A percentile compares a stretch with the other conserved stretches of the same genome.
These are phyloP conservation scores for Forbesichthys papilliferus DNA, from an alignment of 2,113 vertebrate genomes.

Conservation along the genomic window DNA sequence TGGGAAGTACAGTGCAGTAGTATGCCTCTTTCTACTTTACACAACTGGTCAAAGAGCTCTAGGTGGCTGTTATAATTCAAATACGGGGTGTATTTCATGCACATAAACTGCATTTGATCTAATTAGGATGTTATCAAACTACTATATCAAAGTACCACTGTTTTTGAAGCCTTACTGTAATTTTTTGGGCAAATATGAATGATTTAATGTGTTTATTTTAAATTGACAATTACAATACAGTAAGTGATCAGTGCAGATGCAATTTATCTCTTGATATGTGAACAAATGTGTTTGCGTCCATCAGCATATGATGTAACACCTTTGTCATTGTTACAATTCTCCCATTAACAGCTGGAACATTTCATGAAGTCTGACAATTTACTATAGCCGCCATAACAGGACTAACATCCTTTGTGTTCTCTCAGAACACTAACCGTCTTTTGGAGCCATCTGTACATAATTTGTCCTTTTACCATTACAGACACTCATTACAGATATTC, in stretches of 20 bases:
- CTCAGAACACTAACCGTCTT: slow-evolving; percentile 2
- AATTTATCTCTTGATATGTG: slow-evolving; percentile 5
- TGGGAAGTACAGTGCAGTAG: no score
- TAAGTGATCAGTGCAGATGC: slow-evolving; percentile 16
- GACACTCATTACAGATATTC: background rate
- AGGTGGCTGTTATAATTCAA: slow-evolving; percentile 71
- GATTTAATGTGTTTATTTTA: background rate
- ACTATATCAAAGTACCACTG: slow-evolving; percentile 69
- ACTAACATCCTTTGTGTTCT: slow-evolving; percentile 6
- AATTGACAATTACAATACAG: slow-evolving; percentile 1
- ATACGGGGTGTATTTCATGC: slow-evolving; percentile 65
- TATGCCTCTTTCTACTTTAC: no score
- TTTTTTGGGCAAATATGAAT: slow-evolving; percentile 4
- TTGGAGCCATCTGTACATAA: slow-evolving; percentile 8
- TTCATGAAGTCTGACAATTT: slow-evolving; percentile 19
- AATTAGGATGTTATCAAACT: slow-evolving; percentile 78
- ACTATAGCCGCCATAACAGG: slow-evolving; percentile 5
- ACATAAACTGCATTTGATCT: slow-evolving; percentile 69
- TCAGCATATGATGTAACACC: slow-evolving; percentile 14
- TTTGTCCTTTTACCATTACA: slow-evolving; percentile 10
- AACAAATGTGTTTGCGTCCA: slow-evolving; percentile 5
- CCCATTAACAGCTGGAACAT: slow-evolving; percentile 8
- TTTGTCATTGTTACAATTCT: slow-evolving; percentile 9
- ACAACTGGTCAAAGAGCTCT: slow-evolving; percentile 5
- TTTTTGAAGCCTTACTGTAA: slow-evolving; percentile 43